Base-by-base conservation (phyloP, 92 coral and sea anemone species). In the Phenganax subtilis region DNA sequence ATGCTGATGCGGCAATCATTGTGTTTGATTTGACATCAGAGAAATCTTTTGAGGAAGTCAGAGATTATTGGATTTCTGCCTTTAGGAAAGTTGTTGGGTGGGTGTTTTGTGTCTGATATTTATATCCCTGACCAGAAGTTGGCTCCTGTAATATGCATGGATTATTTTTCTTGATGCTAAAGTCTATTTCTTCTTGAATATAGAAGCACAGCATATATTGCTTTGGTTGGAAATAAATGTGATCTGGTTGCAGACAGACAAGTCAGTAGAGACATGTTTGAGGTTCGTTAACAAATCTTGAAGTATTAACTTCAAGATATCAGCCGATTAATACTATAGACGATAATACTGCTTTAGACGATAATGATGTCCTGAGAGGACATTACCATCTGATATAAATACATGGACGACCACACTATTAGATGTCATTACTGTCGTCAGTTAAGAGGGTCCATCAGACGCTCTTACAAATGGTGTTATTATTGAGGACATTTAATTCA, bases 1-100 rank as follows among this genome's bases (percentile, higher is more conserved):
- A 92, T 59, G 97, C 98, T 51, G 81, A 92, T 82, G 98, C 97
- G 16, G 98, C 93, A 14, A 86, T 94, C 6, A 58, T 94, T 20
- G 98, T 94, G 81, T 94, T 94, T 80, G 96, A 93, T 75, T 64
- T 92, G 84, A 88, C 97, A 11, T 68, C 87, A 62, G 75, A 65
- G 12, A 54, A 81, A 66, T 88, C 98, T 54, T 90, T 92, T 56
- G 82, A 87, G 59, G 84, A 78, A 72, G 74, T 94, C 8, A 83
- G 80, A 70, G 88, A 88, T 71, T 89, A 90, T 51, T 94, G 98
- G 98, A 71, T 88, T 30, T 78, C 88, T 20, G 92, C 92, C 30
- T 90, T 94, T 85, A 81, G 87, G 75, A 73, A 75, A 55, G 85
- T 82, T 77, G 70, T 58, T 75, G 91, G 93, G 89, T 94, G 84